Evolutionary conservation across 2,797 vertebrate species (phyloP), one percentile per base, ranked within the genome.

Genomic region (Tamandua tetradactyla): DNA sequence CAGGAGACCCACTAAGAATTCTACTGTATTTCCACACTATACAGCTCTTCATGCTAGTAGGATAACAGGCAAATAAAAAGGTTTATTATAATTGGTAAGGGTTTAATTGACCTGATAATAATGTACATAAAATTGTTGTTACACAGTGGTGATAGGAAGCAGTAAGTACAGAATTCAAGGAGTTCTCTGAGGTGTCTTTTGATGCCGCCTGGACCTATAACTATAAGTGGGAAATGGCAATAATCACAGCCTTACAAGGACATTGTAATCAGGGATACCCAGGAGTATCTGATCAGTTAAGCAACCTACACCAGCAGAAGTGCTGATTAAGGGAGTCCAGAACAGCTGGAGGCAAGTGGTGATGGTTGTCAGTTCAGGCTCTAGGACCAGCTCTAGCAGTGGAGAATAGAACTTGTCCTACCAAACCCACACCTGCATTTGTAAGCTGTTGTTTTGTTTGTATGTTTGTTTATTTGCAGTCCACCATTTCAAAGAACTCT

Each of bases 301-400:
- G 5, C 52, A 55, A 55, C 52, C 52, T 52, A 55, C 1, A 18
- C 4, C 18, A 37, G 2, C 1, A 27, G 72, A 52, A 74, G 30
- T 30, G 27, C 30, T 23, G 13, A 25, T 17, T 6, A 18, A 7
- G 6, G 17, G 40, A 72, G 55, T 61, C 55, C 61, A 59, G 35
- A 62, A 9, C 2, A 1, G 2, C 1, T 66, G 10, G 20, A 81
- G 11, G 23, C 59, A 59, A 4, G 5, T 11, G 7, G 11, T 4
- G 15, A 49, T 11, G 0, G 18, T 1, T 11, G 12, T 20, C 6
- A 25, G 0, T 32, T 20, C 32, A 12, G 35, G 3, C 20, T 20
- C 6, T 23, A 71, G n/a, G 57, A 17, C 2, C 11, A 71, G 4
- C 12, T 22, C 20, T 52, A 37, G 18, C 42, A 44, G 30, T 32